phyloP scores from a whole-genome alignment of 2,888 invertebrate genomes.

The Axea sp. region DNA sequence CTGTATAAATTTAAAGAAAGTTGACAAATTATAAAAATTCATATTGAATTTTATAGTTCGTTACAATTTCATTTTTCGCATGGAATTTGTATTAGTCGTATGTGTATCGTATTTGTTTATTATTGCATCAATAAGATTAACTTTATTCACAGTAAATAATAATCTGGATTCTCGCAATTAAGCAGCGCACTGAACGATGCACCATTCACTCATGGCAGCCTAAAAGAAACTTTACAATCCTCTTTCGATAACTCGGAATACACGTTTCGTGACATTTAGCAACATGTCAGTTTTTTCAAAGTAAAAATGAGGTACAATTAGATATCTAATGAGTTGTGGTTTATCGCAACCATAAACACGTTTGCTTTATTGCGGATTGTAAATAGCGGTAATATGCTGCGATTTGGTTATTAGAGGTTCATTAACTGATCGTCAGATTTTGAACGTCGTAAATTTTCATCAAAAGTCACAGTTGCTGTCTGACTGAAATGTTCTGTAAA shows the following conservation, averaged over 20 bases:
- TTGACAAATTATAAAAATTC: too few relatives aligned
- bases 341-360: constrained; percentile 21
- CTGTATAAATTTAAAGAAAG: too few relatives aligned
- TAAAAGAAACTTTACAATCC: background rate
- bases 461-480: constrained; percentile 25
- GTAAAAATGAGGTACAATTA: constrained; percentile 17
- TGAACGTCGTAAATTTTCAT: constrained; percentile 30
- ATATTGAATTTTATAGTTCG: too few relatives aligned
- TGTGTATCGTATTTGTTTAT: too few relatives aligned
- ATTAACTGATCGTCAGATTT: constrained; percentile 9
- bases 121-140: constrained; percentile 39
- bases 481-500: constrained; percentile 14
- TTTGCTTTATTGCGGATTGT: constrained; percentile 20
- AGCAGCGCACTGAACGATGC: constrained; percentile 16
- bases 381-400: constrained; percentile 14
- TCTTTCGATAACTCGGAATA: constrained; percentile 1
- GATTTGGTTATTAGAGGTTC: constrained; percentile 33
- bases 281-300: constrained; percentile 7
- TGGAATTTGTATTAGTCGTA: constrained; percentile 47
- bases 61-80: too few relatives aligned
- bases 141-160: constrained; percentile 47
- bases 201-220: background rate
- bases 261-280: constrained; percentile 41
- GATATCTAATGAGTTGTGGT: constrained; percentile 1
- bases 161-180: constrained; percentile 19